Evolutionary conservation across 2,113 vertebrate species (phyloP).

Genomic region (Typhlomys cinereus): DNA sequence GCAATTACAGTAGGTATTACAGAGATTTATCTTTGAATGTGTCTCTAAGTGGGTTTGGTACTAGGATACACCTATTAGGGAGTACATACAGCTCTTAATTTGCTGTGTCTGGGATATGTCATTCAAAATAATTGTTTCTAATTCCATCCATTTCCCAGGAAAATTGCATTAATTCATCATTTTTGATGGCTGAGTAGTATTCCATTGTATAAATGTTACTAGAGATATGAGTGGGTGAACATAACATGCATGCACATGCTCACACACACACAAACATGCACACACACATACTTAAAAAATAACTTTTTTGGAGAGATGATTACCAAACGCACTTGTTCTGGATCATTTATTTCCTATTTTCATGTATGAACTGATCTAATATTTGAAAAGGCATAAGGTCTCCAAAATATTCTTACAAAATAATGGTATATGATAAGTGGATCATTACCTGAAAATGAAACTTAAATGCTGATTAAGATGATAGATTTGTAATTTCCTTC

Average conservation of each 20-base stretch:
- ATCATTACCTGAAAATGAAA: conserved; percentile 30
- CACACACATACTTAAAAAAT: not conserved
- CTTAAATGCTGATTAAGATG: conserved; percentile 15
- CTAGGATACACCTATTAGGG: too few species aligned
- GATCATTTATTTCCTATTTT: conserved; percentile 30
- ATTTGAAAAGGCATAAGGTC: conserved; percentile 24
- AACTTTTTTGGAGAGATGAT: not conserved
- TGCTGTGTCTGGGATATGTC: too few species aligned
- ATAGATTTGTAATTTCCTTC: conserved; percentile 26
- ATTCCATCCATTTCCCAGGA: too few species aligned
- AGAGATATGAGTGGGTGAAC: not conserved
- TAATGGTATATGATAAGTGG: conserved; percentile 35
- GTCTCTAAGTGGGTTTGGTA: too few species aligned
- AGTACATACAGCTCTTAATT: too few species aligned
- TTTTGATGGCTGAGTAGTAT: too few species aligned
- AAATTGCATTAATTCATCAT: too few species aligned
- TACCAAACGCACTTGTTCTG: not conserved
- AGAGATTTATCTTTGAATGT: too few species aligned
- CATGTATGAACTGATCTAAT: conserved; percentile 14
- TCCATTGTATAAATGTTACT: not conserved
- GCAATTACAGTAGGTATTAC: too few species aligned
- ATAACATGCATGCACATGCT: too few species aligned
- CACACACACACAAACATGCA: not conserved
- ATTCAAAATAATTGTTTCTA: too few species aligned
- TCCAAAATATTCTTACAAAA: conserved; percentile 41